Base-by-base conservation (phyloP, 2,888 invertebrate genomes). In the Auanema sp. region DNA sequence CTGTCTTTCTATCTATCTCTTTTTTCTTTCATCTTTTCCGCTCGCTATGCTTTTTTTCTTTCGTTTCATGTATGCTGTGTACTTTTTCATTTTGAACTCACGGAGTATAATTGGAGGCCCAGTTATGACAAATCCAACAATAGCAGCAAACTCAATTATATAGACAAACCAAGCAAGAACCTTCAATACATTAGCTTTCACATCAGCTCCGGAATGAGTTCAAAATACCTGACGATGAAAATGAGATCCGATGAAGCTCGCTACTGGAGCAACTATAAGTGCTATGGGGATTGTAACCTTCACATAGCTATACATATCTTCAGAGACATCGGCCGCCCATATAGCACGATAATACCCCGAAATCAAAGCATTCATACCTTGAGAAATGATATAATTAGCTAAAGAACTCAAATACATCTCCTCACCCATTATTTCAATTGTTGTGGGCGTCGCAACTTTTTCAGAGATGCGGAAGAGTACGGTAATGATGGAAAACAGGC, bases 391-490 rank as follows among this genome's bases (percentile, higher is more conserved):
- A 18, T 2, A 21, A 21, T 51, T 4, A 12, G 21, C 41, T 12
- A 16, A 25, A 8, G 14, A 5, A 43, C 40, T 50, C 14, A 12
- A 50, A 50, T n/a, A n/a, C 14, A 50, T 4, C 1, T 14, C 49
- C 52, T 64, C 54, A 74, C 74, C 81, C 81, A 81, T 83, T 11
- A 81, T 66, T 14, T 83, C 75, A 25, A 83, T 79, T 1, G 83
- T 80, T 1, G 83, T 83, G 14, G 83, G 83, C 8, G 83, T 84
- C 6, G 83, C 83, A 1, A 76, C 75, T 64, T 84, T 84, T 59
- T 79, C 79, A 14, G 67, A 68, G 24, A 79, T 76, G 23, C 75
- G 70, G 66, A 79, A 79, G 47, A 79, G 64, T 18, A 79, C 65
- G 6, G 79, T 79, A 47, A 77, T 64, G 8, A 78, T 64, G 16